Base-by-base conservation (phyloP, 2,888 invertebrate genomes). In the Tillus elongatus region DNA sequence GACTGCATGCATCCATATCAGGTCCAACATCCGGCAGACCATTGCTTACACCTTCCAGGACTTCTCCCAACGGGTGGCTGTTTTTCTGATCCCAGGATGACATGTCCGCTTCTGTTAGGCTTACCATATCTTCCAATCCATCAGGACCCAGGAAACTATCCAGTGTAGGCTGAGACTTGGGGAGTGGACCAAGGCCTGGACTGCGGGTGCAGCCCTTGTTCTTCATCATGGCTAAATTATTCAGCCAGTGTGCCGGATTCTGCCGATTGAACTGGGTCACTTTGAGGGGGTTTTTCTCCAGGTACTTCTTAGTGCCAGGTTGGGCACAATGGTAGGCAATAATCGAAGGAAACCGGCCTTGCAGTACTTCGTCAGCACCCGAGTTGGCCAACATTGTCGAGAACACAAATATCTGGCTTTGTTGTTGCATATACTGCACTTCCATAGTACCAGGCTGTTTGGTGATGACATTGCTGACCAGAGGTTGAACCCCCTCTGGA, bases 331-430 rank as follows among this genome's bases (percentile, higher is more conserved):
- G 96, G 67, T 86, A 96, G 15, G 89, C 86, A 51, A 95, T 89
- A 52, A 96, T 93, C 35, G 89, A 87, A 54, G 86, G 82, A 64
- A 81, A 91, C 56, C 89, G 88, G 2, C 92, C 89, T 43, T 83
- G 82, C 43, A 90, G 69, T 9, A 95, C 93, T 9, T 88, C 79
- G 55, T 96, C 93, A 0, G 95, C 95, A 3, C 92, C 93, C 60
- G 90, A 85, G 67, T 96, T 96, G 2, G 95, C 96, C 67, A 93
- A 69, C 55, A 82, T 72, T 4, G 96, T 95, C 13, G 92, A 90
- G 71, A 96, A 96, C 51, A 96, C 95, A 75, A 93, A 96, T 63
- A 96, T 91, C 67, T 95, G 93, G 69, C 90, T 93, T 69, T 95
- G 93, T 68, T 96, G 93, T 70, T 92, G 90, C 85, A 85, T 83